These are phyloP conservation scores for Myotis myotis DNA, from an alignment of 2,797 vertebrate species.

Conservation along the genomic window DNA sequence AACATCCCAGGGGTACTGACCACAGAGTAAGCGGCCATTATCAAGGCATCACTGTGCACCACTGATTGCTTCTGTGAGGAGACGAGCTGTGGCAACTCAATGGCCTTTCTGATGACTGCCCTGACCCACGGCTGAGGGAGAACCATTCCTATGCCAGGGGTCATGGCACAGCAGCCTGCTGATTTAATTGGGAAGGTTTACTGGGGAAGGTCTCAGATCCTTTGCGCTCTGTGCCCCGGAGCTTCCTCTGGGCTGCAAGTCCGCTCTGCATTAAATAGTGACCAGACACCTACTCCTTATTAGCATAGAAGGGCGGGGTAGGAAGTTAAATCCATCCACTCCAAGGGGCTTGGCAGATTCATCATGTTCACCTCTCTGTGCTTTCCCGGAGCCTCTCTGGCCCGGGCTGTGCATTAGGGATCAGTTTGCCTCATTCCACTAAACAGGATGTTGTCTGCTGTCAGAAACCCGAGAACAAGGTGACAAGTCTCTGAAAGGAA, in stretches of 20 bases:
- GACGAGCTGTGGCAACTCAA: not conserved
- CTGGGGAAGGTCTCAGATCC: not conserved
- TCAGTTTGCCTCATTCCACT: not conserved
- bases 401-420: not conserved
- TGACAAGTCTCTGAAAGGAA: not conserved
- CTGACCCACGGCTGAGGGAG: not conserved
- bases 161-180: not conserved
- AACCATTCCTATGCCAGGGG: not conserved
- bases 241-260: not conserved
- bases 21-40: not conserved
- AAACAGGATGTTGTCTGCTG: not conserved
- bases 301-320: not conserved
- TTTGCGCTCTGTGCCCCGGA: too few species aligned
- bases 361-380: not conserved
- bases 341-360: not conserved
- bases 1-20: not conserved
- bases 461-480: not conserved
- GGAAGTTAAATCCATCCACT: not conserved
- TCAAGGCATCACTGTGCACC: not conserved
- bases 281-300: not conserved
- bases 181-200: not conserved
- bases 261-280: not conserved
- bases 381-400: not conserved
- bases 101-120: not conserved
- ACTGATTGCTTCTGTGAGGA: not conserved